Evolutionary conservation across 1,140 invertebrate species (phyloP), one percentile per base, ranked within the genome.

Genomic region (Heliconius hermathena): DNA sequence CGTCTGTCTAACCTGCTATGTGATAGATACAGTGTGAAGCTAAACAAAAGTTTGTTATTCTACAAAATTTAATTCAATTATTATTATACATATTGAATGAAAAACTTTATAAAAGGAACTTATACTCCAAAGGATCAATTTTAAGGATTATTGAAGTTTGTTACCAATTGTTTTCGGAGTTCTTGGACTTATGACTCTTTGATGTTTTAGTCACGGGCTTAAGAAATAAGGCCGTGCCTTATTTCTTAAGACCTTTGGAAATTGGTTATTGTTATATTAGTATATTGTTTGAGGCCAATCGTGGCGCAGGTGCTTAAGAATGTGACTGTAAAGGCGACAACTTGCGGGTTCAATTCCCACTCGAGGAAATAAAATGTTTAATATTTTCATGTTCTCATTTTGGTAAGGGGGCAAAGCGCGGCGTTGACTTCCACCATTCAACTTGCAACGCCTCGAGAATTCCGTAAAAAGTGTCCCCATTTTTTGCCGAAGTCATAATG

Each of bases 101-200:
- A 60, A 60, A 60, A 26, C 22, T 60, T 60, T 26, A 11, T 22
- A 26, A 22, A 11, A 60, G 11, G 9, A 60, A 26, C 57, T 60
- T 26, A 22, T 60, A 60, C 41, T 11, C 3, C 8, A 60, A 60
- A 60, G 22, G 57, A 60, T 9, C 9, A 60, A 60, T 60, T 60
- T 60, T 22, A 60, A 26, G 57, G 57, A 3, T 60, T 60, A 60
- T 60, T 26, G 22, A 60, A 60, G 57, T 36, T 36, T 36, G 33
- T 22, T 60, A 60, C 57, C 22, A 60, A 60, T 60, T 60, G 57
- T 60, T 60, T 60, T 60, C 20, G 57, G 9, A 60, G 57, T 60
- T 60, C 57, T 60, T 22, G 57, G 22, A 60, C 57, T 60, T 60
- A 60, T 60, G 57, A 26, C 22, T n/a, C n/a, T 60, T 60, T 60